A percentile compares a stretch with the other conserved stretches of the same genome.
phyloP scores from a whole-genome alignment of 2,113 vertebrate genomes.

The Hippocampus zosterae region DNA sequence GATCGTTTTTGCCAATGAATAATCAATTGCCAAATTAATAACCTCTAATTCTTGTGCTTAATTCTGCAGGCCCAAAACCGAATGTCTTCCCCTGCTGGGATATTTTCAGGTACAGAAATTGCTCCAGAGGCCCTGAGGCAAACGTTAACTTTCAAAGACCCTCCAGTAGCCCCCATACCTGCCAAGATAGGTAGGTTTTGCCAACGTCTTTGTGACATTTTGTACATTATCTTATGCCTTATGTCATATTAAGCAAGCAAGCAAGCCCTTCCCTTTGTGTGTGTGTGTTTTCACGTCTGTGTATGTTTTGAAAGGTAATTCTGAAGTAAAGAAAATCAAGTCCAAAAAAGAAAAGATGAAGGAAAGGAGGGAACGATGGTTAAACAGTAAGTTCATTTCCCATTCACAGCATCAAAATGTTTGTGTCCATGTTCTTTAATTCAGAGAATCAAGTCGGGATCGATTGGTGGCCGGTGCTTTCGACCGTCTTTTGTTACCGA shows the following conservation, averaged over 20 bases:
- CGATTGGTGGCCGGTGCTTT: no score
- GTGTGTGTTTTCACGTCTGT: background rate
- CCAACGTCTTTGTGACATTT: background rate
- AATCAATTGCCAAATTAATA: background rate
- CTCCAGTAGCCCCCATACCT: background rate
- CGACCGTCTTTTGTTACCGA: no score
- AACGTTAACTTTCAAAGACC: background rate
- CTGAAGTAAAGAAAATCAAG: conserved; percentile 67
- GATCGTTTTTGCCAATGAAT: background rate
- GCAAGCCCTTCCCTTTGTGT: background rate
- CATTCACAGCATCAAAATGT: background rate
- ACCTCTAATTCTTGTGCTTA: background rate
- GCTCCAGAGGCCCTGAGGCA: background rate
- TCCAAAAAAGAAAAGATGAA: conserved; percentile 91
- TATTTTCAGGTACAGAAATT: conserved; percentile 1
- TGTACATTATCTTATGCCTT: background rate
- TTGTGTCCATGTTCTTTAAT: background rate
- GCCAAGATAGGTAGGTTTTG: background rate
- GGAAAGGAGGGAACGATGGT: conserved; percentile 82
- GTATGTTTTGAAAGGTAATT: conserved; percentile 11
- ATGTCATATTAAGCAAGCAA: background rate
- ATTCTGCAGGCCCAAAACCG: background rate
- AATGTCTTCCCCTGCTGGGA: background rate
- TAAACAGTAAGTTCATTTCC: conserved; percentile 80
- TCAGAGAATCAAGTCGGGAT: background rate